Evolutionary conservation across 2,888 invertebrate genomes (phyloP).

Genomic region (Himalopsyche kuldschensis): DNA sequence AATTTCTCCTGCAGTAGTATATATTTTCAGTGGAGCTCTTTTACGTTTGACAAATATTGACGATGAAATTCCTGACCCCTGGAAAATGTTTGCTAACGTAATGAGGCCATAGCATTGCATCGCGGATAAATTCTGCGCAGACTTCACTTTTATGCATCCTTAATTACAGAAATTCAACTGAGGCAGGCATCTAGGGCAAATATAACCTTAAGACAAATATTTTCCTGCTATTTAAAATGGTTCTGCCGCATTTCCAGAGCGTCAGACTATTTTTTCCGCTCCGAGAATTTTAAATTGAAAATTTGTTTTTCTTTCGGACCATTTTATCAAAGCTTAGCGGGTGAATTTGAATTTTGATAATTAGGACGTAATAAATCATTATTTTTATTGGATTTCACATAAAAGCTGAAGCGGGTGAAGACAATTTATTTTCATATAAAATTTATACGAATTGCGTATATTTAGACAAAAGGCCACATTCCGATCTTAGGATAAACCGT

Average conservation of each 20-base stretch:
- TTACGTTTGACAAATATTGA: background rate
- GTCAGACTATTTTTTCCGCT: background rate
- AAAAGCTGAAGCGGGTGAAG: too few relatives aligned
- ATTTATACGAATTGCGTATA: too few relatives aligned
- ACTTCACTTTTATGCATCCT: constrained; percentile 28
- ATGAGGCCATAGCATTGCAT: background rate
- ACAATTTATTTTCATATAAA: too few relatives aligned
- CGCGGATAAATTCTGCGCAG: background rate
- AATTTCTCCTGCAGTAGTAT: too few relatives aligned
- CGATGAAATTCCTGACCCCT: background rate
- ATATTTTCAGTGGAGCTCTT: background rate
- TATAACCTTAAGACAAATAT: background rate
- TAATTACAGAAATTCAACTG: constrained; percentile 20
- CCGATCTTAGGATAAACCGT: too few relatives aligned
- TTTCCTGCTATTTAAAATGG: background rate
- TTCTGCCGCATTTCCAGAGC: background rate
- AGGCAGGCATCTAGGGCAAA: background rate
- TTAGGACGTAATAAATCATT: too few relatives aligned
- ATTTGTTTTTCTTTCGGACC: background rate
- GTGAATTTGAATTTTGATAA: background rate
- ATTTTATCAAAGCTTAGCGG: background rate
- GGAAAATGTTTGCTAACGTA: background rate
- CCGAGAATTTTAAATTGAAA: background rate
- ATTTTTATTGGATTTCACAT: too few relatives aligned
- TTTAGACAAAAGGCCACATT: too few relatives aligned